Evolutionary conservation across 2,797 vertebrate species (phyloP), one percentile per base, ranked within the genome.

Genomic region (Falco concolor): DNA sequence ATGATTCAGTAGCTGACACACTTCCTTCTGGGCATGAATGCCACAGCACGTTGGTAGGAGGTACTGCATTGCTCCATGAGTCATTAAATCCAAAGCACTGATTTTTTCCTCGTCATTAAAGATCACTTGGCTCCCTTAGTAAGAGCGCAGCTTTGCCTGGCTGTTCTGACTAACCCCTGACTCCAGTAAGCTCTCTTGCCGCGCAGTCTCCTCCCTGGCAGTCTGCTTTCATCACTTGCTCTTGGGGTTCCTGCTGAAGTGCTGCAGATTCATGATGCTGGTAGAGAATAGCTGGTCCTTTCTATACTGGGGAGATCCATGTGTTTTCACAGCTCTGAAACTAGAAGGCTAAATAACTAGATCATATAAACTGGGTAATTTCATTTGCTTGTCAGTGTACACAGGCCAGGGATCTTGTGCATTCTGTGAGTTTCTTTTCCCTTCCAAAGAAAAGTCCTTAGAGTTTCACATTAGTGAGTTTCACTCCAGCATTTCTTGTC

Each of bases 1-100:
- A 7, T 97, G 95, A 92, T 68, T 95, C 85, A 86, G 81, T 22
- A 89, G 86, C 90, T 96, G 95, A 94, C 91, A 94, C 94, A 84
- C 78, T 92, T 94, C 84, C 95, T 95, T 64, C 84, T 72, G 90
- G 93, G 57, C 61, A 94, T 20, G 72, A 80, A 77, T 96, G 93
- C 78, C 68, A 15, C 90, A 87, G 86, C 75, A 49, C 2, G 14
- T 54, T 94, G 91, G 92, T 94, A 78, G 72, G 90, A 94, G 75
- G 84, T 77, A 38, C 60, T 50, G 64, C 3, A 1, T 44, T 54
- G 74, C 83, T 87, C 80, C 14, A 0, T 94, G 96, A 95, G 68
- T 96, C 90, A 85, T 49, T 85, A 53, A 72, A 52, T 88, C 94
- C 94, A 63, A 83, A 96, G 81, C 72, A 38, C 28, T 34, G 60